Evolutionary conservation across 2,797 vertebrate genomes (phyloP).

Genomic region (Picus viridis): DNA sequence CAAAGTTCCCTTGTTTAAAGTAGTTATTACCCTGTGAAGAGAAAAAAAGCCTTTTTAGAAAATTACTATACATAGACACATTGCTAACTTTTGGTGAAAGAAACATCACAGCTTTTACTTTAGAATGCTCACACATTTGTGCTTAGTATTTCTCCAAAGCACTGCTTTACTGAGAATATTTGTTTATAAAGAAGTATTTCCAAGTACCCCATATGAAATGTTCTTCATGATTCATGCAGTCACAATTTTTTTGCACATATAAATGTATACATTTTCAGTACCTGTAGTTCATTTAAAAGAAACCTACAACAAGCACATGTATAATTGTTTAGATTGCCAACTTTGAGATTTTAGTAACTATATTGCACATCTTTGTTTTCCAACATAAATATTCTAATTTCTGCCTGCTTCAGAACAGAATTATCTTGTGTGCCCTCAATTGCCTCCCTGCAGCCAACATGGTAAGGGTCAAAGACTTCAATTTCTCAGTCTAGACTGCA

Average conservation of each 20-base stretch:
- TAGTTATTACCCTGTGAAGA: conserved; percentile 86
- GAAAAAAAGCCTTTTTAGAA: neutral
- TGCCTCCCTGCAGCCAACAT: neutral
- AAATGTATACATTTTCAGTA: neutral
- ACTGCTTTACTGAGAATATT: neutral
- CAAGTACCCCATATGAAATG: neutral
- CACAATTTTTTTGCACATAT: neutral
- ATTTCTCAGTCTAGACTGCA: neutral
- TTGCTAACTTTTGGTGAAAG: neutral
- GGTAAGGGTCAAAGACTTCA: neutral
- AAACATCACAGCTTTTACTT: neutral
- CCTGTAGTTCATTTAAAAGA: neutral
- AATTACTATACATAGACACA: neutral
- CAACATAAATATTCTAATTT: neutral
- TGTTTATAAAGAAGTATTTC: neutral
- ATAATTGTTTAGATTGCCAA: neutral
- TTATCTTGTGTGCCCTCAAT: fast-evolving
- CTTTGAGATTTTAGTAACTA: neutral
- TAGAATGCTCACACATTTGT: neutral
- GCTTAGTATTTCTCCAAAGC: neutral
- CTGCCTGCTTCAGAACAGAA: neutral
- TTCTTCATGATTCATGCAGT: neutral
- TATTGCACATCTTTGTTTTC: neutral
- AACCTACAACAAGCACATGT: neutral
- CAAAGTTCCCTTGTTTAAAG: conserved; percentile 92